Base-by-base conservation (phyloP, 2,888 invertebrate species). In the Polydrusus tereticollis region DNA sequence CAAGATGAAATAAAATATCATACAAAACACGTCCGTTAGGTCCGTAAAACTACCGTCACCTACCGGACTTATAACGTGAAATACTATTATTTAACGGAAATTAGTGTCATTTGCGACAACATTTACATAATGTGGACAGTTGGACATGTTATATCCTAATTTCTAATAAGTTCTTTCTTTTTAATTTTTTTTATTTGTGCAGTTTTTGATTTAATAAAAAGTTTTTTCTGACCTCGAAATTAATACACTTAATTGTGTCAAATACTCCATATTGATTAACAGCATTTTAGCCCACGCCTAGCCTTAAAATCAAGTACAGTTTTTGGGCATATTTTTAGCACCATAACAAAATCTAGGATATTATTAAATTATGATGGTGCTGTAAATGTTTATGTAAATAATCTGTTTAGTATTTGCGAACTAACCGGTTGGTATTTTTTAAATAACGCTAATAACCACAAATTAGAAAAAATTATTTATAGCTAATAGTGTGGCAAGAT, bases 311-410 rank as follows among this genome's bases (percentile, higher is more conserved):
- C 29, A 29, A 29, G 29, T 55, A 55, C 52, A 29, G 52, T 55
- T 55, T 55, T 55, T 55, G 29, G 29, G 23, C 1, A 14, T 29
- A 29, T 29, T 64, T 52, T 64, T 64, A 64, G 64, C 64, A 52
- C 21, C 10, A 41, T 50, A 36, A 16, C 55, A 41, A 64, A 64
- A 52, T 64, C 64, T 43, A 43, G 59, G 59, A 38, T 41, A 59
- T 16, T n/a, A 36, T 23, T 55, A 43, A 38, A 29, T 66, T 66
- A 43, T 29, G 57, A 66, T 57, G 29, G 29, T 26, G 43, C 47
- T 18, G 58, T 58, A 33, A 66, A 66, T 58, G 16, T 6, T 66
- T 66, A 33, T 66, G 33, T 47, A 58, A 58, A 66, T 58, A 66
- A 5, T 8, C 45, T 41, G n/a, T 21, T 21, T 66, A 12, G 18